Conservation (phyloP, 2,888 invertebrate genomes). For the Horisme vitalbata region DNA sequence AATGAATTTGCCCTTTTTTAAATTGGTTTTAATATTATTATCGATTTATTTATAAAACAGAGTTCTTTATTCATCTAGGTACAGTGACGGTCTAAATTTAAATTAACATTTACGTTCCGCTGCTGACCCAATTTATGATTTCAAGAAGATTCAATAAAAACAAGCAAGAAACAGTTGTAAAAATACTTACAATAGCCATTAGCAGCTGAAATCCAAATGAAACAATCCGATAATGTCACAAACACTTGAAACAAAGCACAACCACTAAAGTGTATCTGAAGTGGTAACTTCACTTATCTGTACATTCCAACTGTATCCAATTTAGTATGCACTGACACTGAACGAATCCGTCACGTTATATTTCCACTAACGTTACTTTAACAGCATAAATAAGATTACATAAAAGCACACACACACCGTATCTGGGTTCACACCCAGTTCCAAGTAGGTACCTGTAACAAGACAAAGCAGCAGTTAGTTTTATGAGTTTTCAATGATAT, state of each 20-base stretch:
- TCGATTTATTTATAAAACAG: too few species aligned
- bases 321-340: constrained; percentile 51
- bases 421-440: constrained; percentile 80
- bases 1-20: too few species aligned
- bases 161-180: not conserved
- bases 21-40: too few species aligned
- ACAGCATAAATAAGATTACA: constrained; percentile 72
- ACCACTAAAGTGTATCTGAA: constrained; percentile 51
- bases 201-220: constrained; percentile 61
- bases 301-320: constrained; percentile 54
- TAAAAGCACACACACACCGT: constrained; percentile 69
- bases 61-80: not conserved
- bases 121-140: constrained; percentile 38
- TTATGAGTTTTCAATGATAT: constrained; percentile 44
- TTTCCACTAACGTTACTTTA: constrained; percentile 60
- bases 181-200: constrained; percentile 70
- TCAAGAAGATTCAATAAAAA: constrained; percentile 26
- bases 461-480: constrained; percentile 76
- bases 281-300: constrained; percentile 63
- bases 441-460: constrained; percentile 80
- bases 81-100: constrained; percentile 34
- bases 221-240: constrained; percentile 72
- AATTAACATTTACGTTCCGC: constrained; percentile 29
- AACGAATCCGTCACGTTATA: constrained; percentile 44
- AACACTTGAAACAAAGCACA: constrained; percentile 63